Percentiles rank a stretch among this genome's conserved stretches.
phyloP scores from a whole-genome alignment of 2,888 invertebrate species.

The Heliconius hortense region DNA sequence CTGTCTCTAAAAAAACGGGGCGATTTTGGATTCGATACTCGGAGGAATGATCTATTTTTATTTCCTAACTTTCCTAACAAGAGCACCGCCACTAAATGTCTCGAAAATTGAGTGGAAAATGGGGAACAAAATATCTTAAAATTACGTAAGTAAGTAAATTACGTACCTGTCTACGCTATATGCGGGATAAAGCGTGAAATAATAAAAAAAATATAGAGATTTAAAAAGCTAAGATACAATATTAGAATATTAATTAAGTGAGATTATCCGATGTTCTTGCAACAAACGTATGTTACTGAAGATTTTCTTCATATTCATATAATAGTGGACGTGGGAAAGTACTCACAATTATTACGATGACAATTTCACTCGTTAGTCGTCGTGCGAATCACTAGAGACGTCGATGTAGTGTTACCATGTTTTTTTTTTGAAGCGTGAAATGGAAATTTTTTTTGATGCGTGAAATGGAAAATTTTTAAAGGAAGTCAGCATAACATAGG shows the following conservation, averaged over 20 bases:
- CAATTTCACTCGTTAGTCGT: constrained; percentile 56
- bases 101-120: background rate
- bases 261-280: constrained; percentile 30
- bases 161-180: background rate
- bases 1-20: no score
- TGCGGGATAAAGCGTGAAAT: background rate
- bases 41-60: no score
- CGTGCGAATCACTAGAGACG: constrained; percentile 52
- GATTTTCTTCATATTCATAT: constrained; percentile 33
- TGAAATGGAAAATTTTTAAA: background rate
- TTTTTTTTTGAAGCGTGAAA: background rate
- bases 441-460: background rate
- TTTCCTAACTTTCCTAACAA: no score
- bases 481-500: no score
- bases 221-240: background rate
- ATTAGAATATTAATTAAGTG: constrained; percentile 15
- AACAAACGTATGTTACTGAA: constrained; percentile 30
- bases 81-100: background rate
- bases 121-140: background rate
- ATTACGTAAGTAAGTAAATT: background rate
- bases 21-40: no score
- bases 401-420: constrained; percentile 25
- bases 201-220: background rate
- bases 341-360: constrained; percentile 54
- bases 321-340: constrained; percentile 58